These are phyloP conservation scores for Galerucella pusilla DNA, from an alignment of 2,888 invertebrate species.

Conservation along the genomic window DNA sequence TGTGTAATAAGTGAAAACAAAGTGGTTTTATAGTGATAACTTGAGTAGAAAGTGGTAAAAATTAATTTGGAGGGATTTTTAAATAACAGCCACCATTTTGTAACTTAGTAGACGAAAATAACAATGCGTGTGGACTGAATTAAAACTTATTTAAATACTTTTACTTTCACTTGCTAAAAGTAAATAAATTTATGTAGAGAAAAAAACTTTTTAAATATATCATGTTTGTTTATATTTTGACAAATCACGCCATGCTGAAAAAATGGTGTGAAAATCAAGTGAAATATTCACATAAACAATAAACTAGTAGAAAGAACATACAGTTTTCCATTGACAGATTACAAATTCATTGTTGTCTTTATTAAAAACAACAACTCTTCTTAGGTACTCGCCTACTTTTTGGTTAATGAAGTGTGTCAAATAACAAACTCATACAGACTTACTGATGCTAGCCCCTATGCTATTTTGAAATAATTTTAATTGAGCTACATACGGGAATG, in stretches of 20 bases:
- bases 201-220: not conserved
- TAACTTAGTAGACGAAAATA: constrained; percentile 29
- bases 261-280: too few relatives aligned
- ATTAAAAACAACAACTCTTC: too few relatives aligned
- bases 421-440: not conserved
- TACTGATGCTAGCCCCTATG: not conserved
- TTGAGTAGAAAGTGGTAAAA: not conserved
- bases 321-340: too few relatives aligned
- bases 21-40: not conserved
- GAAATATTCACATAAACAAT: too few relatives aligned
- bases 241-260: too few relatives aligned
- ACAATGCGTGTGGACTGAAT: not conserved
- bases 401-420: not conserved
- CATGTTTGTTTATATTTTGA: not conserved
- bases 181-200: not conserved
- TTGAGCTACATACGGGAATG: not conserved
- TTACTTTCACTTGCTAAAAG: not conserved
- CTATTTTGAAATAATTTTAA: not conserved
- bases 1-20: not conserved
- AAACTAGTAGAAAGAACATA: too few relatives aligned
- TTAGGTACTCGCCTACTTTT: not conserved
- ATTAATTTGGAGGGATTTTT: constrained; percentile 44
- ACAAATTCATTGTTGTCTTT: too few relatives aligned
- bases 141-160: not conserved
- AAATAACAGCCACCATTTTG: constrained; percentile 48